A percentile compares a stretch with the other conserved stretches of the same genome.
These are phyloP conservation scores for Brachionus sp. DNA, from an alignment of 1,140 invertebrate genomes.

Conservation along the genomic window DNA sequence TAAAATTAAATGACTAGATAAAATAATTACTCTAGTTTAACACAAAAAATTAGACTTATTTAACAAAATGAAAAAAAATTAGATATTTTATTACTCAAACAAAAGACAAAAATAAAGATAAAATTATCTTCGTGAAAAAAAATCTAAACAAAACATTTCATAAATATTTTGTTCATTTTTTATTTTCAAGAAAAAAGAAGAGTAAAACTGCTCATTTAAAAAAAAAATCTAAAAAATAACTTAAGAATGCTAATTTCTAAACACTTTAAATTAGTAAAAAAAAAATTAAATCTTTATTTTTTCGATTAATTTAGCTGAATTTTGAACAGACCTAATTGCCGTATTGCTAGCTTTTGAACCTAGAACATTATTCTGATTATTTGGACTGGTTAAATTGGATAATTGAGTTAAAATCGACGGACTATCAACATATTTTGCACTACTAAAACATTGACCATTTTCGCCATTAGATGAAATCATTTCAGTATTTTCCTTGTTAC, in stretches of 20 bases:
- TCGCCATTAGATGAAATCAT: not conserved
- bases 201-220: not conserved
- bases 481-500: slow-evolving; percentile 4
- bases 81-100: not conserved
- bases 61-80: not conserved
- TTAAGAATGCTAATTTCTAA: not conserved
- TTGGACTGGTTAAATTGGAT: not conserved
- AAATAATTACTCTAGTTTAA: not conserved
- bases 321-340: not conserved
- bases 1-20: not conserved
- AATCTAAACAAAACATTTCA: not conserved
- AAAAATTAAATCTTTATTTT: slow-evolving; percentile 8
- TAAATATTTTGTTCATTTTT: not conserved
- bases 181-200: not conserved
- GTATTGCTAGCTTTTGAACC: not conserved
- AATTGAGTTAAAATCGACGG: slow-evolving; percentile 7
- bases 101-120: not conserved
- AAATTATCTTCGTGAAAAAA: not conserved
- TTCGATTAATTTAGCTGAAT: not conserved
- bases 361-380: not conserved
- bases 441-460: not conserved
- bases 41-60: not conserved
- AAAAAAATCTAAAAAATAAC: not conserved
- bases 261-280: not conserved
- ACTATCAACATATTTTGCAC: not conserved